phyloP scores from a whole-genome alignment of 2,113 vertebrate species.

The Malaclemys terrapin region DNA sequence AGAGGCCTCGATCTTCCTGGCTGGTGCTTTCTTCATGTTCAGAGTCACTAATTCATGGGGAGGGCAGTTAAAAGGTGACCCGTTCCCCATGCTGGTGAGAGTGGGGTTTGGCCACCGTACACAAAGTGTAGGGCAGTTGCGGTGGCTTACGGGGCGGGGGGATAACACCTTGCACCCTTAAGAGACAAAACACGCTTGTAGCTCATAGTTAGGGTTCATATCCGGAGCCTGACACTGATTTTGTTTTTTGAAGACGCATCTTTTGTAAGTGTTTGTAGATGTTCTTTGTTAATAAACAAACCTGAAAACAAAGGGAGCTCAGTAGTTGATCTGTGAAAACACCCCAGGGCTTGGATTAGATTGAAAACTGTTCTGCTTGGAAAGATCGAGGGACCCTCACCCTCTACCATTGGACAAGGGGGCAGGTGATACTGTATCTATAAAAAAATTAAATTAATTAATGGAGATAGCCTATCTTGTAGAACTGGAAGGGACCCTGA shows the following conservation, averaged over 20 bases:
- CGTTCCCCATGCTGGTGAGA: background rate
- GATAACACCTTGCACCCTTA: background rate
- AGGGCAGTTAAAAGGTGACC: background rate
- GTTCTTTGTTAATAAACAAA: conserved; percentile 17
- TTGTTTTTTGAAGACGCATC: background rate
- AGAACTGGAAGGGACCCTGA: no score
- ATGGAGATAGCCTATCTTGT: no score
- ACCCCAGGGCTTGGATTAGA: background rate
- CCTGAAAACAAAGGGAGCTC: background rate
- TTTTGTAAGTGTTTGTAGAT: fast-evolving
- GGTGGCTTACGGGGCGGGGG: background rate
- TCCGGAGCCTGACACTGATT: fast-evolving
- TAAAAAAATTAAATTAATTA: no score
- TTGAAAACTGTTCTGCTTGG: background rate
- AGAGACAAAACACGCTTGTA: background rate
- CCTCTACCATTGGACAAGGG: background rate
- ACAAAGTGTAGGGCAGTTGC: background rate
- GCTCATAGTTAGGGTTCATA: background rate
- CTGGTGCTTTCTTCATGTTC: background rate
- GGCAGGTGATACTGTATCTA: background rate
- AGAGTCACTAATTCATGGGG: background rate
- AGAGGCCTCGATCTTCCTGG: background rate
- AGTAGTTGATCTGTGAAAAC: no score
- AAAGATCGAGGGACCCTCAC: no score
- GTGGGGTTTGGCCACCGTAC: background rate